phyloP scores from a whole-genome alignment of 2,797 vertebrate species.

The Sebastes kiyomatsui region DNA sequence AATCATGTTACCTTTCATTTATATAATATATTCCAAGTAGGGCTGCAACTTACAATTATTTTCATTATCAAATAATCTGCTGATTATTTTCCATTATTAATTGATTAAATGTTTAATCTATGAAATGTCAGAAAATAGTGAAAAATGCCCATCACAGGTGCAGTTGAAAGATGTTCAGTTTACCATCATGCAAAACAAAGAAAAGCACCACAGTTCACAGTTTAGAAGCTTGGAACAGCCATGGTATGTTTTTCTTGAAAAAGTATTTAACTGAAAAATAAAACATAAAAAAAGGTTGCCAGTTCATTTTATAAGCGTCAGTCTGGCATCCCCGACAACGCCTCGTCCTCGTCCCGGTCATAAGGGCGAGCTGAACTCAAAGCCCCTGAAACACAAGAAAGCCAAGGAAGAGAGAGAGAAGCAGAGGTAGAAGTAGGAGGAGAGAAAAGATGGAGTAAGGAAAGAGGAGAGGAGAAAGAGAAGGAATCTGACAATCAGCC shows the following conservation, averaged over 20 bases:
- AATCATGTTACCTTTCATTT: neutral
- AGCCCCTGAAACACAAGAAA: constrained; percentile 53
- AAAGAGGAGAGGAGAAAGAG: constrained; percentile 26
- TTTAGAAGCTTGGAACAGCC: neutral
- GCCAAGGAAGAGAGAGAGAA: neutral
- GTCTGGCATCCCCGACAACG: neutral
- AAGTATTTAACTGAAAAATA: neutral
- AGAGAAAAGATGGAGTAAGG: constrained; percentile 7
- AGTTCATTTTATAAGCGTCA: neutral
- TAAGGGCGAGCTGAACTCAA: constrained; percentile 43
- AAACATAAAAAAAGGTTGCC: neutral
- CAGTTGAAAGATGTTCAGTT: neutral
- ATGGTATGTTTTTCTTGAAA: neutral
- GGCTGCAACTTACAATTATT: no score
- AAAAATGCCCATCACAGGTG: neutral
- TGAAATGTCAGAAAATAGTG: neutral
- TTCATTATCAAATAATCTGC: neutral
- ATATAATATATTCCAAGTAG: neutral
- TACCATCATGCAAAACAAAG: neutral
- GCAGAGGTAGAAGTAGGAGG: neutral
- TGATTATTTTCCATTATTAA: neutral
- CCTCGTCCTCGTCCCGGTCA: neutral
- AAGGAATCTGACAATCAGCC: constrained; percentile 53
- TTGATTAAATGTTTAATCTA: neutral
- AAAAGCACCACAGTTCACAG: neutral